Conservation (phyloP, 2,888 invertebrate species). For the Caenorhabditis angaria region DNA sequence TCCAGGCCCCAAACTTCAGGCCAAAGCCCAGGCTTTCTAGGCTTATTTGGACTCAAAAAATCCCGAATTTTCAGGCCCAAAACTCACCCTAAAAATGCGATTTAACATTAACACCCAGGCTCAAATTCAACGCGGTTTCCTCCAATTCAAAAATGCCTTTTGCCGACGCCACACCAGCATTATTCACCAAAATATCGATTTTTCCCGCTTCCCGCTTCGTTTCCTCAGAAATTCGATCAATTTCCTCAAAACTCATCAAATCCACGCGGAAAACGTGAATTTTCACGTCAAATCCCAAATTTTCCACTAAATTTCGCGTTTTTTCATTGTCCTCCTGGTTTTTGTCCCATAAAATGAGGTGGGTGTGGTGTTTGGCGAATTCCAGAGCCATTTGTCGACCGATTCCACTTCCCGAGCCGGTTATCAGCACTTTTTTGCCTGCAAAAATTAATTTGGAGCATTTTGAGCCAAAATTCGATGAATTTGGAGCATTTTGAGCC, state of each 20-base stretch:
- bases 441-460: too few species aligned
- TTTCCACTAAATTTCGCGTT: constrained; percentile 80
- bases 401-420: constrained; percentile 88
- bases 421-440: constrained; percentile 84
- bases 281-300: constrained; percentile 75
- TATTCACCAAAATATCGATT: constrained; percentile 87
- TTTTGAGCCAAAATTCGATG: not conserved
- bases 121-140: constrained; percentile 85
- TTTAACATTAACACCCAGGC: constrained; percentile 87
- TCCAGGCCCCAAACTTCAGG: too few species aligned
- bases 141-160: constrained; percentile 77
- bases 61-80: not conserved
- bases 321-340: constrained; percentile 84
- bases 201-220: constrained; percentile 80
- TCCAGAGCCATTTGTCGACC: constrained; percentile 77
- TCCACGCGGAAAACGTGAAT: constrained; percentile 81
- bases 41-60: too few species aligned
- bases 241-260: constrained; percentile 82
- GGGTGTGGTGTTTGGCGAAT: constrained; percentile 75
- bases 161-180: constrained; percentile 84
- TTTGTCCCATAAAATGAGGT: constrained; percentile 88
- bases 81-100: constrained; percentile 78
- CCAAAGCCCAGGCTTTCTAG: too few species aligned
- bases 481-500: not conserved
- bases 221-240: constrained; percentile 76